Evolutionary conservation across 2,797 vertebrate genomes (phyloP).

Genomic region (Pterois miles): DNA sequence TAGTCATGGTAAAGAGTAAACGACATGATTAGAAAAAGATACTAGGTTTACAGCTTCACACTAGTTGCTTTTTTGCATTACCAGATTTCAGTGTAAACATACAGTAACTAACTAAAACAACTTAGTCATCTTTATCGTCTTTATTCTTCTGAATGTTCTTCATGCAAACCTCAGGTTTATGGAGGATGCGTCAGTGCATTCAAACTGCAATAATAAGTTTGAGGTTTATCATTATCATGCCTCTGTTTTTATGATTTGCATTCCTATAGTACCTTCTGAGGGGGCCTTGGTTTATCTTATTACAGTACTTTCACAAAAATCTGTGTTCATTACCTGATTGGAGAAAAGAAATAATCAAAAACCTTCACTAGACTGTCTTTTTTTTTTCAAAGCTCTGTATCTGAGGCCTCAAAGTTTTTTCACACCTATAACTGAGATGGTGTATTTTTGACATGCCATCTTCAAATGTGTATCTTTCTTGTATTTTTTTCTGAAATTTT

Average conservation of each 20-base stretch:
- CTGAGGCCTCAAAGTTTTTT: constrained; percentile 88
- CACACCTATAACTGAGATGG: constrained; percentile 88
- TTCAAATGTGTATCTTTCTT: constrained; percentile 85
- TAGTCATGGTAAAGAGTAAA: constrained; percentile 92
- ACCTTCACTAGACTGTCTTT: constrained; percentile 75
- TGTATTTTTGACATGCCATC: constrained; percentile 86
- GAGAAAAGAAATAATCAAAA: constrained; percentile 53
- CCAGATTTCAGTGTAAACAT: constrained; percentile 66
- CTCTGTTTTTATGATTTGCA: constrained; percentile 83
- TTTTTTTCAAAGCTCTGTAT: constrained; percentile 84
- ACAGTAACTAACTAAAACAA: constrained; percentile 51
- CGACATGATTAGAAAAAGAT: constrained; percentile 74
- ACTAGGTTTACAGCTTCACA: constrained; percentile 87
- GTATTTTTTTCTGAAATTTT: constrained; percentile 83
- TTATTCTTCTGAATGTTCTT: constrained; percentile 74
- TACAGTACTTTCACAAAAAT: constrained; percentile 69
- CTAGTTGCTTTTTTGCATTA: constrained; percentile 66
- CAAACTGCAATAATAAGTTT: constrained; percentile 84
- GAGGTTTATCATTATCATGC: constrained; percentile 79
- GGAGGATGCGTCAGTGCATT: constrained; percentile 77
- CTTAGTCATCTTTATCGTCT: constrained; percentile 56
- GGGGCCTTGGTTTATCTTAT: constrained; percentile 80
- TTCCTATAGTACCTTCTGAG: constrained; percentile 79
- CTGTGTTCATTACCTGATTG: constrained; percentile 76
- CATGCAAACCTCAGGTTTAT: constrained; percentile 80